Evolutionary conservation across 2,113 vertebrate genomes (phyloP).

Genomic region (Xiphias gladius): DNA sequence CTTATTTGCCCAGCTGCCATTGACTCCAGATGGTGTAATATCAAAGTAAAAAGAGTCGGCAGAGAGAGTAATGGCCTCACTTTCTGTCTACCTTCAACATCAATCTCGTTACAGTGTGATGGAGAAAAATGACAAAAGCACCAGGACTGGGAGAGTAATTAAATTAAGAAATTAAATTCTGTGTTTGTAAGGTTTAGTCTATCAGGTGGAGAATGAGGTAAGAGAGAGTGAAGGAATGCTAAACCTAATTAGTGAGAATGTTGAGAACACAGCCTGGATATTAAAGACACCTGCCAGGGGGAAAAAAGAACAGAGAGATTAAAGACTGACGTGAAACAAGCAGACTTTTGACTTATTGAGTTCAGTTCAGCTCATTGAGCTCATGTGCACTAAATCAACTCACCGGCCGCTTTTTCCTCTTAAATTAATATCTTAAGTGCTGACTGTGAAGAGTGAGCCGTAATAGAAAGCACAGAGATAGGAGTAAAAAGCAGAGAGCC

Average conservation of each 20-base stretch:
- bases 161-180: conserved; percentile 43
- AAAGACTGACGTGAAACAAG: conserved; percentile 31
- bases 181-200: conserved; percentile 33
- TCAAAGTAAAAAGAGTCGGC: conserved; percentile 6
- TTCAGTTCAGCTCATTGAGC: conserved; percentile 25
- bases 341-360: conserved; percentile 42
- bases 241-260: conserved; percentile 43
- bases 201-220: conserved; percentile 15
- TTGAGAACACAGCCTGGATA: conserved; percentile 27
- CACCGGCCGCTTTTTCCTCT: neutral
- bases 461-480: conserved; percentile 2
- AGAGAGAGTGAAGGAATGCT: conserved; percentile 24
- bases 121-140: conserved; percentile 40
- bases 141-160: neutral
- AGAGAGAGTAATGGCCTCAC: neutral
- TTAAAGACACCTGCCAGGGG: conserved; percentile 41
- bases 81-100: conserved; percentile 29
- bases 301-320: conserved; percentile 32
- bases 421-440: conserved; percentile 16
- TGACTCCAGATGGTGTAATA: conserved; percentile 16
- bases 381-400: conserved; percentile 32
- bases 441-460: conserved; percentile 2
- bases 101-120: conserved; percentile 26
- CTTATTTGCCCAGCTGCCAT: conserved; percentile 2
- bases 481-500: neutral